Conservation (phyloP, 1,140 invertebrate genomes). For the Drosophila bipectinata region DNA sequence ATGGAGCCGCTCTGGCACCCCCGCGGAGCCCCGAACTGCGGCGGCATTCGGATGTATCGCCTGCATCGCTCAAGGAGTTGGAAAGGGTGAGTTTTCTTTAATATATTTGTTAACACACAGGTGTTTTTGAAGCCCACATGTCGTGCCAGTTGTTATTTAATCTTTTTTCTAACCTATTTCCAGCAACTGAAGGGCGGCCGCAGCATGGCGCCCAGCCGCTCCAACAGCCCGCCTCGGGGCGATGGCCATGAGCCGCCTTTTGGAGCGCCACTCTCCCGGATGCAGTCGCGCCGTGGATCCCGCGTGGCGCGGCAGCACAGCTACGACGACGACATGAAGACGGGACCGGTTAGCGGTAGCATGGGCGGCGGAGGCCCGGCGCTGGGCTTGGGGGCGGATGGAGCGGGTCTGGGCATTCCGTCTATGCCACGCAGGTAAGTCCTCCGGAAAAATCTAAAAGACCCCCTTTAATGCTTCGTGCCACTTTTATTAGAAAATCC, state of each 20-base stretch:
- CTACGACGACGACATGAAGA: conserved; percentile 90
- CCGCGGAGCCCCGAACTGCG: conserved; percentile 91
- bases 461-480: not conserved
- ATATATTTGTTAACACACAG: not conserved
- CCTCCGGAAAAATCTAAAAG: too few relatives aligned
- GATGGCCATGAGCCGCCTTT: conserved; percentile 70
- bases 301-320: conserved; percentile 89
- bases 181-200: conserved; percentile 83
- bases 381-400: conserved; percentile 85
- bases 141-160: too few relatives aligned
- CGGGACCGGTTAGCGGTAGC: conserved; percentile 80
- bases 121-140: too few relatives aligned
- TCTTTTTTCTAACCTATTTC: not conserved
- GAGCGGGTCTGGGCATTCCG: conserved; percentile 86
- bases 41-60: conserved; percentile 92
- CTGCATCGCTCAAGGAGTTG: conserved; percentile 92
- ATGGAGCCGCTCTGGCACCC: conserved; percentile 87
- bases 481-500: conserved; percentile 86
- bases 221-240: conserved; percentile 84
- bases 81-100: conserved; percentile 88
- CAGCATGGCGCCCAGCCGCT: conserved; percentile 84
- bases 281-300: conserved; percentile 87
- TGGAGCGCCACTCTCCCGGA: conserved; percentile 75
- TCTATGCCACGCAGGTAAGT: conserved; percentile 88
- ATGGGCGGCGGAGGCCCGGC: conserved; percentile 84